phyloP scores from a whole-genome alignment of 2,113 vertebrate species.

The Cynocephalus volans region DNA sequence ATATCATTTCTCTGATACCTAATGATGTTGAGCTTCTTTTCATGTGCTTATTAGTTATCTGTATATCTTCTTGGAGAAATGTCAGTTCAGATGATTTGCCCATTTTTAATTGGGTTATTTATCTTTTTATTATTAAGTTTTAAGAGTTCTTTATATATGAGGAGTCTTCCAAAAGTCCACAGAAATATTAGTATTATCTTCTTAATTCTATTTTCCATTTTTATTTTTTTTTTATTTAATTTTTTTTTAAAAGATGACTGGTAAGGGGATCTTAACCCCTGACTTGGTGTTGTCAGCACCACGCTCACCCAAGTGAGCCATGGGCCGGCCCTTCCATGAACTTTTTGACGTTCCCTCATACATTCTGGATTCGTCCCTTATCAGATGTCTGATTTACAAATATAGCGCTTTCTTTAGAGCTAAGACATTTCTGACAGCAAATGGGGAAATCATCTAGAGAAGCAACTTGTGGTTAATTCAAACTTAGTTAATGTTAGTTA shows the following conservation, averaged over 20 bases:
- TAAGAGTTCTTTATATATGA: neutral
- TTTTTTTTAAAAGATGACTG: too few relatives aligned
- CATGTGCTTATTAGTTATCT: neutral
- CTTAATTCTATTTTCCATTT: too few relatives aligned
- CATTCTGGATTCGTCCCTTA: neutral
- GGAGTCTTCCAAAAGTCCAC: too few relatives aligned
- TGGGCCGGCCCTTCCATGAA: too few relatives aligned
- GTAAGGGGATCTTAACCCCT: too few relatives aligned
- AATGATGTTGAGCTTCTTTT: neutral
- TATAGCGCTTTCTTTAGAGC: neutral
- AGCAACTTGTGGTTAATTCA: neutral
- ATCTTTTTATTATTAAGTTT: slow-evolving; percentile 11
- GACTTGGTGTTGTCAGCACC: too few relatives aligned
- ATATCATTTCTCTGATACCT: neutral
- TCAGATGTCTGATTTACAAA: neutral
- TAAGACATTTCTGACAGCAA: neutral
- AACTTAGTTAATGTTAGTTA: neutral
- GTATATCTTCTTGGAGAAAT: neutral
- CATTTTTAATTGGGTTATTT: neutral
- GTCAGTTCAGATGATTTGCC: neutral
- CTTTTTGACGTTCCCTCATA: too few relatives aligned
- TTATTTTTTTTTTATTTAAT: too few relatives aligned
- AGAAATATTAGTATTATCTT: too few relatives aligned
- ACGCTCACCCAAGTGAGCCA: too few relatives aligned
- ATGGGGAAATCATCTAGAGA: neutral